Evolutionary conservation across 2,888 invertebrate genomes (phyloP).

Genomic region (Eueremaeus valkanovi): DNA sequence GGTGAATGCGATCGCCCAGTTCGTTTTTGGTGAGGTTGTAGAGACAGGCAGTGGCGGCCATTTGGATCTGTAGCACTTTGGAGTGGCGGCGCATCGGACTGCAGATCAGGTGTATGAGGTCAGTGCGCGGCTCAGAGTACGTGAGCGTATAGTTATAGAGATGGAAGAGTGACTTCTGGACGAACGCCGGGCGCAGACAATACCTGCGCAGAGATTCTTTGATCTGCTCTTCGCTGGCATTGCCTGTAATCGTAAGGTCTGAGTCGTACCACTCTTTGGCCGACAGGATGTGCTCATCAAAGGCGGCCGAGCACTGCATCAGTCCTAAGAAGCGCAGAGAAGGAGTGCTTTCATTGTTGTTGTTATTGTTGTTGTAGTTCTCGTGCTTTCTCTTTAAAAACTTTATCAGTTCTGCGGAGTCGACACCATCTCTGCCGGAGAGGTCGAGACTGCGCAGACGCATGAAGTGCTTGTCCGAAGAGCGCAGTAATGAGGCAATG

Average conservation of each 20-base stretch:
- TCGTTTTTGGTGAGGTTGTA: conserved; percentile 68
- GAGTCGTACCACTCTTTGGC: background rate
- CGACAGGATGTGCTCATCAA: conserved; percentile 56
- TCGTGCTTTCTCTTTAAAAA: too few relatives aligned
- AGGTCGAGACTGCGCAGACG: conserved; percentile 62
- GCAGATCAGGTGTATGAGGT: conserved; percentile 59
- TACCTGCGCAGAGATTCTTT: conserved; percentile 61
- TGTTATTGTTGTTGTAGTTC: too few relatives aligned
- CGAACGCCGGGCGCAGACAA: conserved; percentile 59
- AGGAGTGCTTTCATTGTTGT: conserved; percentile 53
- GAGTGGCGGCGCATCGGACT: conserved; percentile 53
- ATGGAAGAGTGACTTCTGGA: conserved; percentile 65
- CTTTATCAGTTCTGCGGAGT: conserved; percentile 55
- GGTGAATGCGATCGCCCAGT: conserved; percentile 62
- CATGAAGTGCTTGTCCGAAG: conserved; percentile 54
- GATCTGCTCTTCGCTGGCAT: conserved; percentile 59
- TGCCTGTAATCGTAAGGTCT: conserved; percentile 15
- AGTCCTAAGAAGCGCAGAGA: conserved; percentile 59
- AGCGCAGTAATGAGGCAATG: conserved; percentile 49
- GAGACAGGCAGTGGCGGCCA: conserved; percentile 70
- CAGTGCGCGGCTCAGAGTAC: conserved; percentile 59
- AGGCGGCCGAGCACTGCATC: conserved; percentile 58
- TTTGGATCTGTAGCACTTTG: conserved; percentile 62
- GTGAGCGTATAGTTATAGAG: conserved; percentile 56
- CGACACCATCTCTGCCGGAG: conserved; percentile 60